A percentile compares a stretch with the other conserved stretches of the same genome.
Conservation (phyloP, 92 coral and sea anemone genomes). For the Palythoa grandiflora region DNA sequence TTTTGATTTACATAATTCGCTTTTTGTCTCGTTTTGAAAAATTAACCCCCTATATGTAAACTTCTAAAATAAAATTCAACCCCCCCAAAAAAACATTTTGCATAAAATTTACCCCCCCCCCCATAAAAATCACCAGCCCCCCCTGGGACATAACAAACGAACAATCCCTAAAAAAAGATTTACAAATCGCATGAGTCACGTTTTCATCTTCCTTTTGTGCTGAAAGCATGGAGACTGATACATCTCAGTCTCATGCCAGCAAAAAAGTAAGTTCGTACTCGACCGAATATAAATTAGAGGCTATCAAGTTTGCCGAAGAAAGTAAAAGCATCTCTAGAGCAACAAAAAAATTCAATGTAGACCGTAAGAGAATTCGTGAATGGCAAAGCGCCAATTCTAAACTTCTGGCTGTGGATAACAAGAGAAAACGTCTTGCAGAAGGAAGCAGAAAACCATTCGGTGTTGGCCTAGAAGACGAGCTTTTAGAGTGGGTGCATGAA, state of each 20-base stretch:
- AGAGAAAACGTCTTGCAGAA: slow-evolving; percentile 13
- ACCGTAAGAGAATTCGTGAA: slow-evolving; percentile 2
- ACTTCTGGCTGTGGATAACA: neutral
- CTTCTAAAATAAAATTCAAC: too few relatives aligned
- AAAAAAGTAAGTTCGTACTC: slow-evolving; percentile 46
- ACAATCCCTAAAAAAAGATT: too few relatives aligned
- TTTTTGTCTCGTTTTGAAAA: too few relatives aligned
- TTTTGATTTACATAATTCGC: too few relatives aligned
- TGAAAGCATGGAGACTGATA: neutral
- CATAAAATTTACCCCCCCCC: too few relatives aligned
- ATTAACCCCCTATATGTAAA: too few relatives aligned
- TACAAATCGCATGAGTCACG: neutral
- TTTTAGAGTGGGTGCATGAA: neutral
- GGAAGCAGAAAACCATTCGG: slow-evolving; percentile 5
- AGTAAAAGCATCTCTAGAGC: neutral
- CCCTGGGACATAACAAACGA: too few relatives aligned
- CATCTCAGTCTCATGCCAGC: neutral
- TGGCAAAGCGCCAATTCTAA: neutral
- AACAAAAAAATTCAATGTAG: neutral
- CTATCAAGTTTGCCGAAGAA: slow-evolving; percentile 5
- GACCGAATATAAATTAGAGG: slow-evolving; percentile 22
- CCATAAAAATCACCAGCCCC: too few relatives aligned
- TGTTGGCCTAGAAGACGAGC: slow-evolving; percentile 20
- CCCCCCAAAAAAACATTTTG: too few relatives aligned
- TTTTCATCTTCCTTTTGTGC: neutral